phyloP scores from a whole-genome alignment of 2,888 invertebrate species.

The Lasioglossum morio region DNA sequence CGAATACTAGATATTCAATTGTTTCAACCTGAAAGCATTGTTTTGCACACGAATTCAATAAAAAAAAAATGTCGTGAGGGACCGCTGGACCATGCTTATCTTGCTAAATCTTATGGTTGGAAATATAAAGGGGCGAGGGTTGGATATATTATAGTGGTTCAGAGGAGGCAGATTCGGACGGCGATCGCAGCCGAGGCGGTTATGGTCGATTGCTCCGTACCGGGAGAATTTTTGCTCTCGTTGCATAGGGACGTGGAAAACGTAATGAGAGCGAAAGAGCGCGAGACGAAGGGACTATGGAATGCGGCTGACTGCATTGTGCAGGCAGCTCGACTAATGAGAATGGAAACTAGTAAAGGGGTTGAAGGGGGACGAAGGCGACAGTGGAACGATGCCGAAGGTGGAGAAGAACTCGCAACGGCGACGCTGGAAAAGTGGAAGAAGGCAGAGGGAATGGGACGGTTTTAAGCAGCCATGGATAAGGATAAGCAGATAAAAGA shows the following conservation, averaged over 20 bases:
- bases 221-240: constrained; percentile 1
- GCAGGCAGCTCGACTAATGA: constrained; percentile 74
- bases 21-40: too few species aligned
- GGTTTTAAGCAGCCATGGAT: constrained; percentile 72
- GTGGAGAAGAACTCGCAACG: neutral
- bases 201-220: neutral
- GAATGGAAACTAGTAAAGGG: constrained; percentile 72
- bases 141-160: neutral
- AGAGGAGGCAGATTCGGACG: neutral
- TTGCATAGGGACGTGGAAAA: neutral
- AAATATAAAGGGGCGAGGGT: neutral
- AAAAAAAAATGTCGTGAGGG: too few species aligned
- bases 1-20: too few species aligned
- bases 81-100: too few species aligned
- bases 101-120: neutral
- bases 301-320: constrained; percentile 70
- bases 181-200: neutral
- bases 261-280: constrained; percentile 15
- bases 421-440: constrained; percentile 15
- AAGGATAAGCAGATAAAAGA: constrained; percentile 73
- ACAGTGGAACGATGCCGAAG: constrained; percentile 33
- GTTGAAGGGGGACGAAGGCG: constrained; percentile 9
- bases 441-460: constrained; percentile 46
- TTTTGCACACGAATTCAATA: too few species aligned
- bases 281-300: constrained; percentile 37